Evolutionary conservation across 2,797 vertebrate genomes (phyloP).

Genomic region (Gymnothorax javanicus): DNA sequence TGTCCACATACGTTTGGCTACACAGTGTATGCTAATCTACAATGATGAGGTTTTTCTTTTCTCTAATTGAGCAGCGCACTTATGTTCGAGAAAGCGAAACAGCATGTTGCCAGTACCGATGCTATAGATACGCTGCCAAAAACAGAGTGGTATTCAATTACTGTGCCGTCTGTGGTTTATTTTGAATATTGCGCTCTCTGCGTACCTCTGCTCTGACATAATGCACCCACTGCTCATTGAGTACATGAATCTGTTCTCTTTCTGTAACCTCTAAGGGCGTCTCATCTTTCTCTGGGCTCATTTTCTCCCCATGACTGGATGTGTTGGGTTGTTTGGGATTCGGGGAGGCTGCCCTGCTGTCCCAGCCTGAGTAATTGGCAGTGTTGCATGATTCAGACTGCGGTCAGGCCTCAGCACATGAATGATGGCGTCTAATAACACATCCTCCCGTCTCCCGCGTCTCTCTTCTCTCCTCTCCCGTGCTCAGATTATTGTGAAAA

Average conservation of each 20-base stretch:
- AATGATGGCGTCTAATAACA: conserved; percentile 8
- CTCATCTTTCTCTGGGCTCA: not conserved
- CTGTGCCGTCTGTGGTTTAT: not conserved
- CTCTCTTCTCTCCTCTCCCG: not conserved
- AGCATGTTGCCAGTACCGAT: not conserved
- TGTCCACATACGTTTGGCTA: no score
- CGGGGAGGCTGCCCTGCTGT: not conserved
- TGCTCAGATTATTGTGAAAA: not conserved
- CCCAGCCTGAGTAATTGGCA: conserved; percentile 9
- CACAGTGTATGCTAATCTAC: no score
- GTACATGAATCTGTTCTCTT: not conserved
- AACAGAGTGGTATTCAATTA: not conserved
- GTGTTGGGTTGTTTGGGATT: not conserved
- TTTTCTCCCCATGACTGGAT: not conserved
- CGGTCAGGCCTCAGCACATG: not conserved
- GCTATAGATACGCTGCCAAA: not conserved
- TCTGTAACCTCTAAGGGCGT: not conserved
- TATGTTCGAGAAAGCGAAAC: not conserved
- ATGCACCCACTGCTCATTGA: not conserved
- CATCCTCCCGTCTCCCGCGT: not conserved
- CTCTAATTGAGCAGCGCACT: not conserved
- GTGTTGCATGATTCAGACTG: not conserved
- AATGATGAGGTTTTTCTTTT: not conserved
- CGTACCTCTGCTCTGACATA: not conserved
- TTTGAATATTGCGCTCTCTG: not conserved